Base-by-base conservation (phyloP, 92 coral and sea anemone genomes). In the Epizoanthus scotinus region DNA sequence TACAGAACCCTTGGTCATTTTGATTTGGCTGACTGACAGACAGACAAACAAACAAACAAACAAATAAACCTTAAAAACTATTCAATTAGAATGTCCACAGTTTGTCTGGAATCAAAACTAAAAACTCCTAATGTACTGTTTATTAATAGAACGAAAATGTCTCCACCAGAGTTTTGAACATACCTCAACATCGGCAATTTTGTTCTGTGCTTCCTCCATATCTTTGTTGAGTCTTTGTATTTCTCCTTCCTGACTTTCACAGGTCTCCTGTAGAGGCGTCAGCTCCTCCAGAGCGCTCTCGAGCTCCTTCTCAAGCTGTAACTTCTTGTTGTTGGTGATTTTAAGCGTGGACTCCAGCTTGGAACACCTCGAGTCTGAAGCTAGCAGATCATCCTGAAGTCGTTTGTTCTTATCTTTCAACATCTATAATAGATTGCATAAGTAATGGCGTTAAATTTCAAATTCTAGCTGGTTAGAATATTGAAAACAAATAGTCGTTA, bases 261-360 rank as follows among this genome's bases (percentile, higher is more conserved):
- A 92, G 71, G 77, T 85, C 47, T 87, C 94, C 47, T 58, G 86
- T 61, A 90, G 63, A 0, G 89, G 84, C 24, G 85, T 79, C 13
- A 91, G 61, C 71, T 92, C 97, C n/a, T 89, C 91, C 59, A 87
- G 63, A 21, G 89, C 81, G 65, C 86, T 87, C 8, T 82, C 89
- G 8, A 90, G 86, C 68, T 83, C 89, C 74, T 88, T 92, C 62
- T 92, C 97, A 9, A 92, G 88, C 25, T 86, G 90, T 18, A 78
- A 70, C 14, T 85, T 84, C 47, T 90, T 91, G 69, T 73, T 81
- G 70, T 83, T 91, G 26, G 90, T 75, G 20, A 87, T 86, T 64
- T 78, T 87, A n/a, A 92, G 87, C 28, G 84, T 73, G 8, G 87
- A 68, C 60, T 90, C 97, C 15, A 87, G 87, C 58, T 89, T 91